Base-by-base conservation (phyloP, 2,888 invertebrate species). In the Agrochola litura region DNA sequence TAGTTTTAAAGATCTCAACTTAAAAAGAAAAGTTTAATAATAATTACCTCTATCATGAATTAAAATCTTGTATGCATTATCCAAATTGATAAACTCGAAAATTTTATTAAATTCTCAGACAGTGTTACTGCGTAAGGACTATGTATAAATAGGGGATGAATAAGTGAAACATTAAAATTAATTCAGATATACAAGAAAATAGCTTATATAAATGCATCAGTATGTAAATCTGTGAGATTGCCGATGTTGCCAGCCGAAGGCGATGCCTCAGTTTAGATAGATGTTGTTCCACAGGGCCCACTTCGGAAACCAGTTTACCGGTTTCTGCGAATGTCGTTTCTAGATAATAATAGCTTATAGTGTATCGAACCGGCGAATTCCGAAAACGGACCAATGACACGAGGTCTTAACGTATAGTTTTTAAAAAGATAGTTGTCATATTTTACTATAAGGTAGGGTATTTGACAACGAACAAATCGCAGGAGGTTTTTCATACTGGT, bases 261-360 rank as follows among this genome's bases (percentile, higher is more conserved):
- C 85, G 85, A 82, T 85, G 83, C 78, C 81, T 83, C 74, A 82
- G 73, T 82, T 83, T 80, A 87, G 81, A 85, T 85, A 85, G 76
- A 81, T 79, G 81, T 83, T 68, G 80, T 80, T 79, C 74, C 82
- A 89, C 85, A 84, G 82, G 82, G 73, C 83, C 84, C 79, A 82
- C 81, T 75, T 78, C 73, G 54, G 74, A 88, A 92, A 92, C 92
- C 91, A 83, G 92, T 92, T 91, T 89, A 89, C 90, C 86, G 89
- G 92, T 90, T 92, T 91, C 89, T 89, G 87, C 88, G 88, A 92
- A 91, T 90, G 84, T 87, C 80, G 86, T 86, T 86, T 83, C 81
- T 87, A 89, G 88, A 85, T 89, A 89, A 86, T 90, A 89, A 90
- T 88, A 86, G 86, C 85, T 69, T 79, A 79, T 79, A 81, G 83